Evolutionary conservation across 2,113 vertebrate species (phyloP), one percentile per base, ranked within the genome.

Genomic region (Fregetta grallaria): DNA sequence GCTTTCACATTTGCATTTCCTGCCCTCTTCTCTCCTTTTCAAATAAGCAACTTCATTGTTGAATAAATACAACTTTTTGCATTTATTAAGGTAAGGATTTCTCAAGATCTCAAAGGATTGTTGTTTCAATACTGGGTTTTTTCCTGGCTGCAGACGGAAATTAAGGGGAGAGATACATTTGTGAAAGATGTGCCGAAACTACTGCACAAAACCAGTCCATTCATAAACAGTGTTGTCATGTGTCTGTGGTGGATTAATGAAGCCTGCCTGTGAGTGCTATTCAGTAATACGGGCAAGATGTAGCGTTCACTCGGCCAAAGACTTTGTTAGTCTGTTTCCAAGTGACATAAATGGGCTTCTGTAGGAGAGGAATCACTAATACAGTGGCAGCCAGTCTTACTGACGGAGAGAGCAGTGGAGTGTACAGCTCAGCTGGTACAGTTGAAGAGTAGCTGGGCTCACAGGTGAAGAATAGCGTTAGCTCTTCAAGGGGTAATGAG

Each of bases 241-340:
- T 94, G 79, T 74, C 77, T 80, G 34, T 86, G 91, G 84, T 87
- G 82, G 95, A 76, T 90, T 95, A 85, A 75, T 47, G 92, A 93
- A 80, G 70, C 83, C 55, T 63, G 62, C 49, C 90, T 38, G 61
- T n/a, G 87, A 95, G 65, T 56, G 75, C 70, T 92, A 7, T 90
- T 95, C 79, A 70, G 90, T 86, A 72, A 78, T 3, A 47, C 1
- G 1, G 59, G 90, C 95, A 88, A 77, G 86, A 72, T 3, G 0
- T 23, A 75, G 74, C 5, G 2, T 83, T 79, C 50, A 13, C 38
- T 81, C 3, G 0, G 26, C 81, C 49, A 44, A 53, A 75, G 91
- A 79, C 90, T 85, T 92, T 86, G 80, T 89, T 87, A 86, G 67
- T 62, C 68, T 91, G 80, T 85, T 71, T 95, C 81, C 81, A 66